Evolutionary conservation across 2,113 vertebrate genomes (phyloP), one percentile per base, ranked within the genome.

Genomic region (Rhea pennata): DNA sequence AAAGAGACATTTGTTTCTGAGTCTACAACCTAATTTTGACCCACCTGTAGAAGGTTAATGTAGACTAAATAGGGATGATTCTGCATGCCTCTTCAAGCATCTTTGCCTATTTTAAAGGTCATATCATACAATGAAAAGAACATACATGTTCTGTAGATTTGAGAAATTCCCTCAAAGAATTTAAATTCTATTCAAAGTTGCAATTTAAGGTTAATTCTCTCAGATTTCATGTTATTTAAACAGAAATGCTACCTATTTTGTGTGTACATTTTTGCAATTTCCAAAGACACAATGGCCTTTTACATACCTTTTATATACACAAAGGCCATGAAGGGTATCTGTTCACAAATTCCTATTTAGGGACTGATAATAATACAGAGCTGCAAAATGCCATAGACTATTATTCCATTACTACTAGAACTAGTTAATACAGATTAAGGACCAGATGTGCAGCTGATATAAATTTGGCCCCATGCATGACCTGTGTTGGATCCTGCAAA

Each of bases 31-130:
- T 64, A 54, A 90, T 94, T 95, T 80, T 83, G 54, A 73, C 69
- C 46, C 51, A 21, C 46, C 42, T 22, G 22, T 24, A 87, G 39
- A 88, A 93, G 87, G 87, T 93, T 92, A 96, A 94, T 85, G 46
- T 51, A 15, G 61, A 91, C 69, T 93, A 83, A 67, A 33, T 2
- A 1, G 27, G 31, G n/a, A 86, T 83, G 59, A 78, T 89, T 92
- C 91, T 93, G 71, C 54, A n/a, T 44, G 56, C 42, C 40, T 59
- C 42, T 58, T 24, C 46, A n/a, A 40, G 58, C 29, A 75, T 46
- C 54, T 59, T n/a, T 36, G 33, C 65, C 44, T 44, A 58, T 31
- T 58, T 44, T 56, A 75, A 75, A 59, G 54, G 21, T 26, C 40
- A 75, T 22, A 58, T 16, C 29, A 59, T 42, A 75, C 39, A 75